These are phyloP conservation scores for Neoaliturus tenellus DNA, from an alignment of 2,888 invertebrate genomes.

Conservation along the genomic window DNA sequence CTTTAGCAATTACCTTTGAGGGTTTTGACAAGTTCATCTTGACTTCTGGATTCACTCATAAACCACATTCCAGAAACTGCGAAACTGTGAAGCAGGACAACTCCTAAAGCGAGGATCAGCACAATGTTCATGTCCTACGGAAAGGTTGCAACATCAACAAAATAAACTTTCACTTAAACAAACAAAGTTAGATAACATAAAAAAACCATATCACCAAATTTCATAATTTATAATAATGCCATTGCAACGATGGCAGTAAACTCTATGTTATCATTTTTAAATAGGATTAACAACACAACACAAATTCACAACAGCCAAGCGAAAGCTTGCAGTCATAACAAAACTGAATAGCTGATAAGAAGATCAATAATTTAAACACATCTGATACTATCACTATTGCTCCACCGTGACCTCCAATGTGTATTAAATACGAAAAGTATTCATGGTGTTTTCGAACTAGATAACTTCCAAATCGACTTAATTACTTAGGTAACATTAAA, in stretches of 20 bases:
- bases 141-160: background rate
- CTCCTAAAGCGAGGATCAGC: background rate
- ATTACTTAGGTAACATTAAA: too few species aligned
- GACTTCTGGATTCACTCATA: background rate
- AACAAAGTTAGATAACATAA: too few species aligned
- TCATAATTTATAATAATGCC: too few species aligned
- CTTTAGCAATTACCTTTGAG: background rate
- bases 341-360: background rate
- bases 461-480: too few species aligned
- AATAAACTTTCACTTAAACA: too few species aligned
- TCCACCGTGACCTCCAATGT: too few species aligned
- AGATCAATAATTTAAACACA: background rate
- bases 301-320: background rate
- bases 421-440: too few species aligned
- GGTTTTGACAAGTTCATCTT: background rate
- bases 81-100: background rate
- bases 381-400: background rate
- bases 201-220: too few species aligned
- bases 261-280: too few species aligned
- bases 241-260: too few species aligned
- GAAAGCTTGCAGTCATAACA: background rate
- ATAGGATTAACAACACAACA: too few species aligned
- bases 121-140: background rate
- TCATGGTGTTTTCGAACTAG: too few species aligned
- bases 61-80: constrained; percentile 11